Percentiles rank a stretch among this genome's conserved stretches.
Conservation (phyloP, 2,888 invertebrate species). For the Archips crataeganus region DNA sequence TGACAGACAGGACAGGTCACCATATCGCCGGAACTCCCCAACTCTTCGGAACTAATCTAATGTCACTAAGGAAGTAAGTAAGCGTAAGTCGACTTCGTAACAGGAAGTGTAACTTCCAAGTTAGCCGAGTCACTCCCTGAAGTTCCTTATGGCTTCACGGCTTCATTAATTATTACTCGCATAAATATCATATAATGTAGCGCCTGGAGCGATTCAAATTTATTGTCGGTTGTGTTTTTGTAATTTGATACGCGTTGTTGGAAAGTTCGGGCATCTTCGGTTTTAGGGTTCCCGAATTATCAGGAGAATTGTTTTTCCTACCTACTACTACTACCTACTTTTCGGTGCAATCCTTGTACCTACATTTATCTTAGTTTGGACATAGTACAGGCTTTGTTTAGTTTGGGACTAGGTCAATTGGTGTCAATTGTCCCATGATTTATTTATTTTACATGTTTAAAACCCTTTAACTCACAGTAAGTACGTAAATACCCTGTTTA, state of each 20-base stretch:
- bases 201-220: slow-evolving; percentile 43
- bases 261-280: slow-evolving; percentile 6
- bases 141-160: slow-evolving; percentile 42
- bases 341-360: too few species aligned
- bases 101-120: slow-evolving; percentile 43
- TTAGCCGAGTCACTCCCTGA: slow-evolving; percentile 44
- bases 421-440: too few species aligned
- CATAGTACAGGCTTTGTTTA: too few species aligned
- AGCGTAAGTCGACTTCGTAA: slow-evolving; percentile 44
- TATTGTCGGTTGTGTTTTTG: slow-evolving; percentile 41
- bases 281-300: slow-evolving; percentile 14
- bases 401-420: too few species aligned
- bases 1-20: slow-evolving; percentile 41
- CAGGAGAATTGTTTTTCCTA: background rate
- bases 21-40: slow-evolving; percentile 25
- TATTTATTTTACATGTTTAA: too few species aligned
- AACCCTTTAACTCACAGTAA: too few species aligned
- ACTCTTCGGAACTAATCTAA: slow-evolving; percentile 52
- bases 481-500: too few species aligned
- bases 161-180: slow-evolving; percentile 47
- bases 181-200: slow-evolving; percentile 45
- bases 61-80: slow-evolving; percentile 58
- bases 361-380: too few species aligned
- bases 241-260: slow-evolving; percentile 38
- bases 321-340: too few species aligned